Evolutionary conservation across 2,888 invertebrate genomes (phyloP), one percentile per base, ranked within the genome.

Genomic region (Zootermopsis nevadensis): DNA sequence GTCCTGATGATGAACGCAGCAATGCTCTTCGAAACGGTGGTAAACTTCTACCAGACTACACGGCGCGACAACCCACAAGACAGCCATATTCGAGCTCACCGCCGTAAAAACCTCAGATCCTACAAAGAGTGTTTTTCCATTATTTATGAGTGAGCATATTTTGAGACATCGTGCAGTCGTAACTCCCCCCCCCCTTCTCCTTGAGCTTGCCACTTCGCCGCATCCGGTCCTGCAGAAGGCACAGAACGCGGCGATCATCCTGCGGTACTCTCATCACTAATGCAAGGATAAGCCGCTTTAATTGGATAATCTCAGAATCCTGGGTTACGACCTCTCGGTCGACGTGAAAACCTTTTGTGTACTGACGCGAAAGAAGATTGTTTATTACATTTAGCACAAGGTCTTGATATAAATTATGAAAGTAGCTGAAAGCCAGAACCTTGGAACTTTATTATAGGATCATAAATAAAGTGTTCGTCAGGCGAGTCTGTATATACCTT

Each of bases 221-320:
- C 27, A 60, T 60, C 60, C 60, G 60, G 60, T 27, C 60, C 60
- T n/a, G 12, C 60, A 60, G n/a, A 60, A n/a, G 27, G n/a, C 27
- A 24, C 27, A 60, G n/a, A 24, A 15, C 53, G 24, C 53, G 15
- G 53, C 24, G 53, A 10, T 53, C 53, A 27, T 27, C 0, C 6
- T n/a, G 60, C 60, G 27, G 27, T 60, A n/a, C n/a, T 27, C 60
- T n/a, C 60, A 60, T 27, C 60, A 12, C 60, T 60, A 60, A 60
- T 60, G 60, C 69, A 74, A 24, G 38, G 38, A 74, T 38, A 74
- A n/a, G 10, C 35, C 33, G 38, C 38, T 42, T 74, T 74, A 74
- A 74, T 74, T 74, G 74, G 74, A 74, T 74, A 74, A 42, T 74
- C 12, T 35, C 12, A 10, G 74, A 74, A 74, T 74, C n/a, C 74